These are phyloP conservation scores for Syngnathoides biaculeatus DNA, from an alignment of 2,113 vertebrate genomes.

Conservation along the genomic window DNA sequence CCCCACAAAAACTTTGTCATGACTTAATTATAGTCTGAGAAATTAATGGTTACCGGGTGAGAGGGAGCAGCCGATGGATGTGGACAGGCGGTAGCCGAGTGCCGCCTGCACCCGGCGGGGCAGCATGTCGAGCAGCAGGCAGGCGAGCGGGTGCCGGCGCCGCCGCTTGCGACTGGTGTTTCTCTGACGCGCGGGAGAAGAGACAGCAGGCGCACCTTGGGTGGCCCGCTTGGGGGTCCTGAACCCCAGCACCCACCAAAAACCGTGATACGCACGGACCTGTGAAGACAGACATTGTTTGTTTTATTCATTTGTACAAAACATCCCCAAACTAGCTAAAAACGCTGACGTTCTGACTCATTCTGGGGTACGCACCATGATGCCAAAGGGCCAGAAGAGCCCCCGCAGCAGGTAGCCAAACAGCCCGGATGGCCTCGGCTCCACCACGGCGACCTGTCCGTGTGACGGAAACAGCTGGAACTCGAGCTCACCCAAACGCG, in stretches of 20 bases:
- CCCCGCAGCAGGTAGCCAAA: constrained; percentile 49
- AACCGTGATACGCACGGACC: constrained; percentile 52
- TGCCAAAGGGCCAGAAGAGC: constrained; percentile 67
- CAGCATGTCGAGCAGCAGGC: constrained; percentile 63
- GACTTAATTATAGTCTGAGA: neutral
- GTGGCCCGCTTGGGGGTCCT: constrained; percentile 12
- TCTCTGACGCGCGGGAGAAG: constrained; percentile 43
- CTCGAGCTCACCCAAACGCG: neutral
- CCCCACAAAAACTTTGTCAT: neutral
- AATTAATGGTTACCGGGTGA: constrained; percentile 63
- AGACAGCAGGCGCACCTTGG: neutral
- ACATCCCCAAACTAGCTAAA: too few relatives aligned
- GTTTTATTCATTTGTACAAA: too few relatives aligned
- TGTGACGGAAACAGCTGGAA: neutral
- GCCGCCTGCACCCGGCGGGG: constrained; percentile 65
- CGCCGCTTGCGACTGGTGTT: constrained; percentile 62
- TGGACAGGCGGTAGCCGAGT: constrained; percentile 65
- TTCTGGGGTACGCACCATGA: constrained; percentile 56
- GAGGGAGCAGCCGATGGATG: constrained; percentile 57
- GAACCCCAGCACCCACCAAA: constrained; percentile 68
- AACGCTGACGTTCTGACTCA: neutral
- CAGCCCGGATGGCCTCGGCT: constrained; percentile 38
- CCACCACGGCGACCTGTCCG: constrained; percentile 46
- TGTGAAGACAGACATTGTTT: constrained; percentile 11
- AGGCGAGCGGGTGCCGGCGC: constrained; percentile 33